Evolutionary conservation across 2,888 invertebrate species (phyloP), one percentile per base, ranked within the genome.

Genomic region (Nomada fucata): DNA sequence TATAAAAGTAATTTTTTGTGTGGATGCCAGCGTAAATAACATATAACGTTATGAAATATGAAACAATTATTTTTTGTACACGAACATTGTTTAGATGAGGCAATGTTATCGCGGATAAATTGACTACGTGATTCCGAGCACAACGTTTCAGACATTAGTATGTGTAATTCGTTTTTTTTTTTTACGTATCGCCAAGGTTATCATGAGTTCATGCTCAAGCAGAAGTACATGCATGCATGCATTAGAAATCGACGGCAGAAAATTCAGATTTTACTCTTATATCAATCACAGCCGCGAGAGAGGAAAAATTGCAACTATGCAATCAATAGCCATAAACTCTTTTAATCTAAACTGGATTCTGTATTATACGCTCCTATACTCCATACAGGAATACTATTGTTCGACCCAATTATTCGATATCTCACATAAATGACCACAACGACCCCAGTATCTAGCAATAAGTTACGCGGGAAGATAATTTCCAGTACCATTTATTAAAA

Each of bases 181-280:
- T 50, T 29, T 72, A 5, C 18, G 36, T 44, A 72, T 82, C 65
- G 15, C 47, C 72, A 73, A 83, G 83, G 82, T 83, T 83, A 83
- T 83, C 82, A 29, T 2, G 53, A 57, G 82, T 72, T 83, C 83
- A 68, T 5, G 23, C 23, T 36, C 15, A 9, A 1, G 26, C 57
- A 15, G 13, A 29, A 42, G 13, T 69, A 20, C 9, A 47, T 0
- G 53, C 9, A 47, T 0, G 53, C 23, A 29, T 20, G 18, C 52
- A 29, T 29, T n/a, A 5, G 5, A 47, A 53, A 52, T 50, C 23
- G 23, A 10, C 15, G 29, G 13, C 36, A 50, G 15, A 42, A 57
- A n/a, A n/a, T 13, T 15, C 13, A 50, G 36, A 57, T 67, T 53
- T 36, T 11, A 2, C 44, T 64, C 2, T 50, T n/a, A 20, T 52